Evolutionary conservation across 2,113 vertebrate genomes (phyloP), one percentile per base, ranked within the genome.

Genomic region (Isichthys henryi): DNA sequence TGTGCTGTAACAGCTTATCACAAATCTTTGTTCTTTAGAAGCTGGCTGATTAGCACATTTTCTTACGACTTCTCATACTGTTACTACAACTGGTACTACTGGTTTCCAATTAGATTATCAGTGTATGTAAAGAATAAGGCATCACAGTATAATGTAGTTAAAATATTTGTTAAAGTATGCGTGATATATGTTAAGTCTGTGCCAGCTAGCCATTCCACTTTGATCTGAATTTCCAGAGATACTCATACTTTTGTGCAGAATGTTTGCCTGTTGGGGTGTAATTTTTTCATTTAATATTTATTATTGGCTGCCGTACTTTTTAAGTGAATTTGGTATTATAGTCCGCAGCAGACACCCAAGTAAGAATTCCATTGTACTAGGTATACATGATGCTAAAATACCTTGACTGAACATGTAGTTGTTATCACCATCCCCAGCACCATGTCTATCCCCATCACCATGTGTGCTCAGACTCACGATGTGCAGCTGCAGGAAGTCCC

Each of bases 401-500:
- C 66, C 27, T 31, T 70, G 66, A 70, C 3, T 70, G 66, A 31
- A 31, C 66, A 31, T 70, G 23, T 70, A 27, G 66, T 70, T 70
- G 52, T 53, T 53, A 17, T 53, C 62, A 45, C 3, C 43, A 3
- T 45, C 0, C 43, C 43, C 43, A 45, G 0, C 15, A 53, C 52
- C 52, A 19, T 53, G 17, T 5, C 52, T 3, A 52, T 4, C 0
- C 0, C 50, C 48, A 49, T 1, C 70, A 77, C 31, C 31, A 77
- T 39, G 5, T 39, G 15, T 1, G 39, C 45, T 58, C 23, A 88
- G 46, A 97, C 98, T 98, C 97, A 99, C 98, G 92, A 99, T 98
- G 89, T 99, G 98, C 88, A 99, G 97, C 94, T 99, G 98, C 91
- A 99, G 95, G 95, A 99, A 99, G 94, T 99, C 98, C 93, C 98